A percentile compares a stretch with the other conserved stretches of the same genome.
Evolutionary conservation across 2,797 vertebrate species (phyloP).

Genomic region (Acridotheres tristis): DNA sequence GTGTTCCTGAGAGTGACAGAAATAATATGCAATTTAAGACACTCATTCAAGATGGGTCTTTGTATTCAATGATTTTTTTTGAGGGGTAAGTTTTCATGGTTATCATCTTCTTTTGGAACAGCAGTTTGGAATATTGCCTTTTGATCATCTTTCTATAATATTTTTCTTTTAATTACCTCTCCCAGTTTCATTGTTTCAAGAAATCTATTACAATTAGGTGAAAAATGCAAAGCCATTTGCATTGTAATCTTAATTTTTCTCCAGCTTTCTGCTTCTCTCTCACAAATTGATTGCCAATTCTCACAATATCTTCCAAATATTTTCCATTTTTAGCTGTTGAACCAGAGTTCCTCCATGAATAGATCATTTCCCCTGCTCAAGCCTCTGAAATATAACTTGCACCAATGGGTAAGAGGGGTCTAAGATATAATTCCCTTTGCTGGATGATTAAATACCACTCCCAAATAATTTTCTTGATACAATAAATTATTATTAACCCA

Average conservation of each 20-base stretch:
- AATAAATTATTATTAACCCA: not conserved
- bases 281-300: not conserved
- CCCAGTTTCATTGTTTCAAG: not conserved
- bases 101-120: not conserved
- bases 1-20: not conserved
- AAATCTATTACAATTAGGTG: not conserved
- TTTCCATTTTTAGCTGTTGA: not conserved
- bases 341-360: not conserved
- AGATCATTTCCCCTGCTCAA: not conserved
- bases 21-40: not conserved
- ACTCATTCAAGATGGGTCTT: not conserved
- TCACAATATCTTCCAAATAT: not conserved
- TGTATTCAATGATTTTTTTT: not conserved
- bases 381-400: not conserved
- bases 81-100: not conserved
- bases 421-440: not conserved
- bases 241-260: not conserved
- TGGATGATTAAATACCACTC: not conserved
- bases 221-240: not conserved
- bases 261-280: not conserved
- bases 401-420: not conserved
- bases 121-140: not conserved
- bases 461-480: not conserved
- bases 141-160: not conserved
- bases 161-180: not conserved